Evolutionary conservation across 2,113 vertebrate species (phyloP).

Genomic region (Brienomyrus brachyistius): DNA sequence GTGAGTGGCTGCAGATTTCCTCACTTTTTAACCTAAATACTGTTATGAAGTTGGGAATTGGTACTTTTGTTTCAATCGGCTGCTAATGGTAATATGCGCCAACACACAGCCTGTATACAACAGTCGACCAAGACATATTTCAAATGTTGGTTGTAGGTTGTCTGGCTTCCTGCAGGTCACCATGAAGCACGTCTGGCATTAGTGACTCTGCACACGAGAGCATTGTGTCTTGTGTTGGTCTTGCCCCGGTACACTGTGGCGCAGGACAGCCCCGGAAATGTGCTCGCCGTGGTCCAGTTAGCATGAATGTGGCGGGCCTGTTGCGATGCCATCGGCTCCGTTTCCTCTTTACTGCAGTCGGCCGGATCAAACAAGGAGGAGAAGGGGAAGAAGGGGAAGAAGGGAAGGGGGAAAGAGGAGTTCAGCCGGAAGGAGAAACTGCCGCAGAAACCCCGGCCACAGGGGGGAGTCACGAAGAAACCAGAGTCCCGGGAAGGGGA

Average conservation of each 20-base stretch:
- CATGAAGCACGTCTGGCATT: background rate
- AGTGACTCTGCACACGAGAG: background rate
- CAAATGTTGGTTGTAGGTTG: background rate
- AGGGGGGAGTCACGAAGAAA: constrained; percentile 38
- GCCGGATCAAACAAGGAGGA: constrained; percentile 80
- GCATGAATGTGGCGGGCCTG: background rate
- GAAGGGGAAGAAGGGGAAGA: constrained; percentile 83
- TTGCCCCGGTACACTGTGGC: background rate
- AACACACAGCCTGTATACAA: background rate
- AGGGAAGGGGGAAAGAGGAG: constrained; percentile 77
- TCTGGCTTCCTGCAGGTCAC: background rate
- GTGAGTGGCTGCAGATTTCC: constrained; percentile 57
- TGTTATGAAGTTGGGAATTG: background rate
- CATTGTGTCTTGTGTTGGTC: background rate
- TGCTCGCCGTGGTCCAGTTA: background rate
- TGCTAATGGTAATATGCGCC: background rate
- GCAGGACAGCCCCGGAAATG: background rate
- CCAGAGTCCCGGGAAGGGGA: constrained; percentile 28
- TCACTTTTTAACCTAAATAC: background rate
- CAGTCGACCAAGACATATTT: background rate
- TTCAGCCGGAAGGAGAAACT: constrained; percentile 59
- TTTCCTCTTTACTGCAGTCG: constrained; percentile 54
- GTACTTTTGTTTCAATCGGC: background rate
- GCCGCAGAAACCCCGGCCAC: constrained; percentile 44
- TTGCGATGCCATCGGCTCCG: background rate